Evolutionary conservation across 2,797 vertebrate species (phyloP).

Genomic region (Morus bassanus): DNA sequence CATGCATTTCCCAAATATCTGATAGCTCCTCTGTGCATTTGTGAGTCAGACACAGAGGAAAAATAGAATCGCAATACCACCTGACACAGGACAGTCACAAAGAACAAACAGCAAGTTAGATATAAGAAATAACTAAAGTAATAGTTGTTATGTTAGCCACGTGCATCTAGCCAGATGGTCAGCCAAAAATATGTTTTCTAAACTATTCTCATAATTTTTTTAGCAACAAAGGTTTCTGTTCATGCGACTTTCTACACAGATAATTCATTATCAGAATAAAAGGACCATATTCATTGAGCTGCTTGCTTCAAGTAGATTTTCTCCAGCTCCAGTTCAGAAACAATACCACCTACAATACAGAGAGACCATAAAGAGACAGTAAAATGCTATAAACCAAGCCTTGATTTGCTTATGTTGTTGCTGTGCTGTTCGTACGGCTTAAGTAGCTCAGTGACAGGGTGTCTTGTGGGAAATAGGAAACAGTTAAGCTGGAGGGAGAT

Average conservation of each 20-base stretch:
- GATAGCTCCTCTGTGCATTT: neutral
- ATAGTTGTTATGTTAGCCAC: neutral
- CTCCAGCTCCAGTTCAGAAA: constrained; percentile 9
- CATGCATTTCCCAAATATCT: neutral
- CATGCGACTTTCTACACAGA: neutral
- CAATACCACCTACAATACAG: neutral
- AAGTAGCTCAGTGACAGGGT: constrained; percentile 12
- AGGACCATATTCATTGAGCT: neutral
- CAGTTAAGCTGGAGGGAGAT: constrained; percentile 20
- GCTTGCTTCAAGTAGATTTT: constrained; percentile 34
- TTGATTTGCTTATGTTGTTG: constrained; percentile 20
- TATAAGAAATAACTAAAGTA: neutral
- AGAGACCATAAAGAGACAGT: neutral
- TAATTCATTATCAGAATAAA: neutral
- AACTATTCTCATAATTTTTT: constrained; percentile 3
- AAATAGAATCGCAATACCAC: neutral
- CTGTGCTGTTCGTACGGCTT: neutral
- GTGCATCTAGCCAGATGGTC: neutral
- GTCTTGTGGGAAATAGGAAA: constrained; percentile 16
- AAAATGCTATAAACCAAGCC: constrained; percentile 14
- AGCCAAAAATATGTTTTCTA: neutral
- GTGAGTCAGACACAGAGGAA: neutral
- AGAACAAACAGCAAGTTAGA: neutral
- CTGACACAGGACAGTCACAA: neutral
- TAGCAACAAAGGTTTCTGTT: constrained; percentile 11